Conservation (phyloP, 1,140 invertebrate species). For the Caenorhabditis brenneri region DNA sequence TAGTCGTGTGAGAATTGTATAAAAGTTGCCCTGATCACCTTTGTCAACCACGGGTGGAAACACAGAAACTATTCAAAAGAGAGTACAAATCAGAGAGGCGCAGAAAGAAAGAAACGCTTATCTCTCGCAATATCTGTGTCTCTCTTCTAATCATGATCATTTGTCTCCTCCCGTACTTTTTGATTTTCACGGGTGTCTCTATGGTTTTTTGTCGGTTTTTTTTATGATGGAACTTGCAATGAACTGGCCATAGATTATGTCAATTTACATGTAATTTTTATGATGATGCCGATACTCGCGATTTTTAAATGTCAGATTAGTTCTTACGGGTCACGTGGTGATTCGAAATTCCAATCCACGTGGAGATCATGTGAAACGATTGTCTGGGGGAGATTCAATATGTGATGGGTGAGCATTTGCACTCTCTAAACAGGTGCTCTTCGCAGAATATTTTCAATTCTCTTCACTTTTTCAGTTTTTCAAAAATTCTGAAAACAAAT, state of each 20-base stretch:
- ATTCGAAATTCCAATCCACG: neutral
- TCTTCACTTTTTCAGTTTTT: too few species aligned
- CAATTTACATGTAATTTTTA: neutral
- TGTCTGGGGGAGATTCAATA: neutral
- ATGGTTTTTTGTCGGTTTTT: neutral
- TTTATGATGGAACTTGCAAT: neutral
- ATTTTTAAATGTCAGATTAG: slow-evolving; percentile 7
- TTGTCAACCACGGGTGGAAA: neutral
- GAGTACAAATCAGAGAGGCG: neutral
- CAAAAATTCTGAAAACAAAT: too few species aligned
- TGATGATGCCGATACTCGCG: neutral
- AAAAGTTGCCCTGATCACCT: slow-evolving; percentile 22
- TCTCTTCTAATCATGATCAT: neutral
- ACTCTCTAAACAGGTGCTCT: neutral
- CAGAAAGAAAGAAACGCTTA: slow-evolving; percentile 9
- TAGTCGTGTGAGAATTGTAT: slow-evolving; percentile 13
- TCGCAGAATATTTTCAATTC: too few species aligned
- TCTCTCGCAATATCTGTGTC: neutral
- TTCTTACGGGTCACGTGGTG: neutral
- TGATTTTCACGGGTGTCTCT: slow-evolving; percentile 12
- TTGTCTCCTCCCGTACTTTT: neutral
- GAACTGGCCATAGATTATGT: slow-evolving; percentile 19
- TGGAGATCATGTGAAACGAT: neutral
- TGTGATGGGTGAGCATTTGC: neutral
- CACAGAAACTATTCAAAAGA: neutral